Base-by-base conservation (phyloP, 2,888 invertebrate genomes). In the Rosalia funebris region DNA sequence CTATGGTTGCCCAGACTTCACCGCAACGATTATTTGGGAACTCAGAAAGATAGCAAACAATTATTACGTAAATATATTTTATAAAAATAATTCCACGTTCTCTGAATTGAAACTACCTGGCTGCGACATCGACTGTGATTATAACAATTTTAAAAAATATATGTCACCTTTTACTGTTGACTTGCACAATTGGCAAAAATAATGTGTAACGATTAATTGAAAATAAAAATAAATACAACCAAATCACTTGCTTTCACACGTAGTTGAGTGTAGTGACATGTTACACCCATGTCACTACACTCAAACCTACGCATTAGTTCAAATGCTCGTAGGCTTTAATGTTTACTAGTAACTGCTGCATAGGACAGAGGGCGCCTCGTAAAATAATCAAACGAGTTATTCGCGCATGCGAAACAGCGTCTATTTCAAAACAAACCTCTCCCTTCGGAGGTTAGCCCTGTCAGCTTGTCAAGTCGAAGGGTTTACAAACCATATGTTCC, bases 21-120 rank as follows among this genome's bases (percentile, higher is more conserved):
- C 87, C 0, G 84, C 91, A 0, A 84, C 88, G 10, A 77, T 93
- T 15, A 77, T 92, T 41, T 73, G 92, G 46, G 93, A 93, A 77
- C 82, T 91, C 1, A 39, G 16, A 3, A 36, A 39, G 16, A 50
- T 12, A 2, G n/a, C n/a, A n/a, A 25, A 25, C 9, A 19, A 15
- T 1, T 25, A 19, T 16, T 39, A 39, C 20, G 16, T 50, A 2
- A 50, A 39, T 20, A 15, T 50, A 15, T 50, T 50, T 25, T 50
- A 50, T n/a, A 50, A 50, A 10, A 50, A 25, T 25, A 50, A n/a
- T 5, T 20, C 1, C 9, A 25, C 20, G 9, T 12, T 25, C 1
- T 5, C 12, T 2, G 1, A 1, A 9, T 32, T 46, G 16, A 31
- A 44, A 44, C 11, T 46, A 7, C 12, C 10, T 1, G 16, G n/a